Conservation (phyloP, 2,113 vertebrate species). For the Phyllopteryx taeniolatus region DNA sequence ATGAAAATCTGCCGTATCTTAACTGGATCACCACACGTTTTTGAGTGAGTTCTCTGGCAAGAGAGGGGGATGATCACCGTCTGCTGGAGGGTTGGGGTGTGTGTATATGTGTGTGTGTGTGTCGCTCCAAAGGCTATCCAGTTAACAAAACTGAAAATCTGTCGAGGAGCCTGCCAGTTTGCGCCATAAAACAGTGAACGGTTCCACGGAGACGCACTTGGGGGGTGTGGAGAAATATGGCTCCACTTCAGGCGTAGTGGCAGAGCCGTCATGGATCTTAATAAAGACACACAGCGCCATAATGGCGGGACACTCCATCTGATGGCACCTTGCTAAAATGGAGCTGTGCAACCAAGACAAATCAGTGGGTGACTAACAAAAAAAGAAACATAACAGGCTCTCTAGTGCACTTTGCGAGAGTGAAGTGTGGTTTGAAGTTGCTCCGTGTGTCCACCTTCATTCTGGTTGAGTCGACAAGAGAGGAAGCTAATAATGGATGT, state of each 20-base stretch:
- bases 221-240: constrained; percentile 36
- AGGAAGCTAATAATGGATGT: constrained; percentile 34
- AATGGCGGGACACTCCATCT: constrained; percentile 60
- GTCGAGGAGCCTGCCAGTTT: constrained; percentile 40
- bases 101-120: neutral
- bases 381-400: constrained; percentile 47
- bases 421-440: constrained; percentile 40
- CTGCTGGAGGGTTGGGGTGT: constrained; percentile 29
- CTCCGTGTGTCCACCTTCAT: neutral
- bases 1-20: constrained; percentile 52
- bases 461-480: constrained; percentile 28
- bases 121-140: constrained; percentile 16
- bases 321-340: constrained; percentile 56
- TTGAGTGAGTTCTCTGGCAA: constrained; percentile 12
- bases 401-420: constrained; percentile 52
- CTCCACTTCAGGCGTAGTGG: constrained; percentile 57
- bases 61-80: constrained; percentile 23
- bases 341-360: constrained; percentile 51
- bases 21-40: constrained; percentile 58
- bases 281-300: constrained; percentile 58
- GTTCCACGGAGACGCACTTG: constrained; percentile 41
- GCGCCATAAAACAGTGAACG: constrained; percentile 54
- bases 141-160: constrained; percentile 41
- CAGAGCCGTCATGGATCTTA: constrained; percentile 59
- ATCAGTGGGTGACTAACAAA: constrained; percentile 54